Percentiles rank a stretch among this genome's conserved stretches.
Evolutionary conservation across 2,113 vertebrate genomes (phyloP).

Genomic region (Nanorana parkeri): DNA sequence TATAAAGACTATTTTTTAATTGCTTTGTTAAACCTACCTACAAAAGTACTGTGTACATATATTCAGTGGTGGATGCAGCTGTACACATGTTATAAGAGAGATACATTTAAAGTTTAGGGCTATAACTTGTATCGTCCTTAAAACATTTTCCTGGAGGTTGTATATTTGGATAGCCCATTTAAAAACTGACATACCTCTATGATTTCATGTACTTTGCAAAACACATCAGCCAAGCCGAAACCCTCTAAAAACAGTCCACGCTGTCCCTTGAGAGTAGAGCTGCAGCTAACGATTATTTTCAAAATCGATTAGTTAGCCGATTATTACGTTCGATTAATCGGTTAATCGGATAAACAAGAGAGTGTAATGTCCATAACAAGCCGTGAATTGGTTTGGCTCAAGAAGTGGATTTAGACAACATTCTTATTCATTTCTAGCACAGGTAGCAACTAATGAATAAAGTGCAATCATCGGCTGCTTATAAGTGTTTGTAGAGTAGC

Average conservation of each 20-base stretch:
- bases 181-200: conserved; percentile 15
- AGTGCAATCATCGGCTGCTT: background rate
- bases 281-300: too few relatives aligned
- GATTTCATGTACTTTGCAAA: conserved; percentile 17
- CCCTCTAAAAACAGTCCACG: conserved; percentile 1
- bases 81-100: background rate
- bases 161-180: background rate
- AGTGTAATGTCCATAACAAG: conserved; percentile 1
- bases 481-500: background rate
- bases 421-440: conserved; percentile 25
- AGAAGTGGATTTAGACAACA: conserved; percentile 20
- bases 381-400: conserved; percentile 19
- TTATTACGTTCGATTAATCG: too few relatives aligned
- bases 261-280: conserved; percentile 1
- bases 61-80: too few relatives aligned
- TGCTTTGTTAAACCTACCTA: too few relatives aligned
- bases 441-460: background rate
- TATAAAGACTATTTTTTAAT: too few relatives aligned
- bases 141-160: conserved; percentile 3
- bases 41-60: too few relatives aligned
- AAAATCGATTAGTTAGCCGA: too few relatives aligned
- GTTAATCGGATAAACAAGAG: too few relatives aligned
- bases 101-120: background rate
- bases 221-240: conserved; percentile 11
- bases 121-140: background rate